Evolutionary conservation across 2,797 vertebrate species (phyloP).

Genomic region (Sphaeramia orbicularis): DNA sequence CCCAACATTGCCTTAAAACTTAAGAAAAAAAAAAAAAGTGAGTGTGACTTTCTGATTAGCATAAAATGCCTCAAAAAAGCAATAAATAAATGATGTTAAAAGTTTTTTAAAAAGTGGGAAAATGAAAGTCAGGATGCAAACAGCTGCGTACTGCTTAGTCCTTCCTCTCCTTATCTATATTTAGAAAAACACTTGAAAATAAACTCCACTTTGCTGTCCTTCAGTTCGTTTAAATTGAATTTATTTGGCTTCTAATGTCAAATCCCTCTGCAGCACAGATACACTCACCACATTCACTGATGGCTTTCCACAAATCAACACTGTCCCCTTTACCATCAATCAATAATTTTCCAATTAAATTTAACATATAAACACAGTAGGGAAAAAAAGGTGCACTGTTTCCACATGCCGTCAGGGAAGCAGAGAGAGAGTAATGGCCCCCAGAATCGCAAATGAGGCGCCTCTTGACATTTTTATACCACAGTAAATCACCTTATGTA

Average conservation of each 20-base stretch:
- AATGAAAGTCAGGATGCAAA: not conserved
- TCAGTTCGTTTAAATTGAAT: not conserved
- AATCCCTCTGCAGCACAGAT: constrained; percentile 8
- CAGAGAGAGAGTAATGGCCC: constrained; percentile 50
- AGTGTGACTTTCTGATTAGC: not conserved
- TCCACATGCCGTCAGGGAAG: constrained; percentile 40
- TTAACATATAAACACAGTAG: constrained; percentile 49
- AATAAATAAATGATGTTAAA: not conserved
- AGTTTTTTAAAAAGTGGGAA: not conserved
- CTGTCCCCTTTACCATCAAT: constrained; percentile 37
- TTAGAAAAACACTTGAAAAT: constrained; percentile 17
- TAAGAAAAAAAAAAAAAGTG: too few relatives aligned
- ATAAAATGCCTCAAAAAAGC: not conserved
- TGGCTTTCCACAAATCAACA: constrained; percentile 32
- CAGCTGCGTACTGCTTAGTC: not conserved
- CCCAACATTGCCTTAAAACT: too few relatives aligned
- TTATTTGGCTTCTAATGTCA: not conserved
- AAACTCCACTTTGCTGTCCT: not conserved
- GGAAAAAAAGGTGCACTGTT: constrained; percentile 51
- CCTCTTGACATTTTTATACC: constrained; percentile 72
- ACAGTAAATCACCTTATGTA: constrained; percentile 53
- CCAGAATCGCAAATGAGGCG: constrained; percentile 66
- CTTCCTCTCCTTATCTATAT: constrained; percentile 17
- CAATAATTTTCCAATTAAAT: constrained; percentile 51
- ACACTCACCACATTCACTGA: constrained; percentile 1